Evolutionary conservation across 2,888 invertebrate genomes (phyloP).

Genomic region (Amphipoea lucens): DNA sequence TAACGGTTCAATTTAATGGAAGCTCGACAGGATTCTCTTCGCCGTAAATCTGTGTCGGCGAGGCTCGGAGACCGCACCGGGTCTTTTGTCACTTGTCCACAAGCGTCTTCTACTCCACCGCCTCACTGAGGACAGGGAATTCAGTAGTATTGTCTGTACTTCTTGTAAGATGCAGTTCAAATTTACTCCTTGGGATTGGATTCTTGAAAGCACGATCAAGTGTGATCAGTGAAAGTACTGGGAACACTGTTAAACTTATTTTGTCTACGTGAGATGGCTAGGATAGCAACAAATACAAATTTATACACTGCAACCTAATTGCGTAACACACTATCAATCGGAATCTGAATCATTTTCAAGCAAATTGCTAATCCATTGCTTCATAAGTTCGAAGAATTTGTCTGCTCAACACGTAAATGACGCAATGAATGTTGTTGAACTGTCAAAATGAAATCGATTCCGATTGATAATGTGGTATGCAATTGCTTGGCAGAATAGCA

Average conservation of each 20-base stretch:
- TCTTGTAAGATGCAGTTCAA: background rate
- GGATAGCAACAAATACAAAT: background rate
- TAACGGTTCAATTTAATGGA: conserved; percentile 70
- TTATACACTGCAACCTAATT: background rate
- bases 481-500: background rate
- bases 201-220: background rate
- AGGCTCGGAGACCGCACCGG: conserved; percentile 66
- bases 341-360: no score
- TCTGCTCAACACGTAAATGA: no score
- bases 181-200: background rate
- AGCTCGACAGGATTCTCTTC: conserved; percentile 67
- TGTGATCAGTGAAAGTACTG: background rate
- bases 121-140: conserved; percentile 44
- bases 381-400: no score
- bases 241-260: background rate
- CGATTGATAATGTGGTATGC: no score
- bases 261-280: background rate
- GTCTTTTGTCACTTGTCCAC: conserved; percentile 78
- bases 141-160: conserved; percentile 45
- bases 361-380: no score
- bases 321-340: no score
- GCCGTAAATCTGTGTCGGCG: conserved; percentile 73
- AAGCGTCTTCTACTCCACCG: conserved; percentile 62
- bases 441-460: no score
- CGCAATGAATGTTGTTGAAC: no score